phyloP scores from a whole-genome alignment of 2,113 vertebrate species.

The Heterocephalus glaber region DNA sequence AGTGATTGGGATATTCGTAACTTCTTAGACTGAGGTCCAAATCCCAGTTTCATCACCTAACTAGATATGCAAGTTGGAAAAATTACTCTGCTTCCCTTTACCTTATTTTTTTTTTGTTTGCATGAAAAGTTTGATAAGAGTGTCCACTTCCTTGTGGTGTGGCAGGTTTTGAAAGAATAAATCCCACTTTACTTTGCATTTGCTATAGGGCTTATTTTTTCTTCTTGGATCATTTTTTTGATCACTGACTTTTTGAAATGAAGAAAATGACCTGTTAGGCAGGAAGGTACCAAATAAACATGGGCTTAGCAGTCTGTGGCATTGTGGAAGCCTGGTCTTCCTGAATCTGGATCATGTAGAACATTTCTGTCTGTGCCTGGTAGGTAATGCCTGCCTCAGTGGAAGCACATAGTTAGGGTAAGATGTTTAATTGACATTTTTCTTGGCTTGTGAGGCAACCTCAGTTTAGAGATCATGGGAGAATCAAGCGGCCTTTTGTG shows the following conservation, averaged over 20 bases:
- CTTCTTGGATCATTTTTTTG: neutral
- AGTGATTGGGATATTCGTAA: neutral
- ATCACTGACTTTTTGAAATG: constrained; percentile 10
- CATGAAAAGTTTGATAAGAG: neutral
- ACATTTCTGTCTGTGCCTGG: neutral
- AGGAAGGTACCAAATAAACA: neutral
- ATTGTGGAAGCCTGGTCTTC: neutral
- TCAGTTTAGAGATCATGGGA: neutral
- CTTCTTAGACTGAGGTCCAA: neutral
- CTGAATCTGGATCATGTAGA: neutral
- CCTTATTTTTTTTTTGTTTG: neutral
- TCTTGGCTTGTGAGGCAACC: neutral
- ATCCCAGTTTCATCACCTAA: neutral
- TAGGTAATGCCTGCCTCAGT: too few species aligned
- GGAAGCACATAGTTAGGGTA: rapidly evolving
- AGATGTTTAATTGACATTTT: neutral
- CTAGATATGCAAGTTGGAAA: neutral
- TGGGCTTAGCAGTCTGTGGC: neutral
- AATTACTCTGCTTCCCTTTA: neutral
- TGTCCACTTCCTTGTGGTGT: neutral
- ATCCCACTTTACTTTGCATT: constrained; percentile 35
- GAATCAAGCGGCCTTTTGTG: neutral
- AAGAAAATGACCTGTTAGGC: neutral
- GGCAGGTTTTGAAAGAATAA: constrained; percentile 17
- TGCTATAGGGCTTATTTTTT: neutral